A percentile compares a stretch with the other conserved stretches of the same genome.
Conservation (phyloP, 2,113 vertebrate species). For the Brachyhypopomus occidentalis region DNA sequence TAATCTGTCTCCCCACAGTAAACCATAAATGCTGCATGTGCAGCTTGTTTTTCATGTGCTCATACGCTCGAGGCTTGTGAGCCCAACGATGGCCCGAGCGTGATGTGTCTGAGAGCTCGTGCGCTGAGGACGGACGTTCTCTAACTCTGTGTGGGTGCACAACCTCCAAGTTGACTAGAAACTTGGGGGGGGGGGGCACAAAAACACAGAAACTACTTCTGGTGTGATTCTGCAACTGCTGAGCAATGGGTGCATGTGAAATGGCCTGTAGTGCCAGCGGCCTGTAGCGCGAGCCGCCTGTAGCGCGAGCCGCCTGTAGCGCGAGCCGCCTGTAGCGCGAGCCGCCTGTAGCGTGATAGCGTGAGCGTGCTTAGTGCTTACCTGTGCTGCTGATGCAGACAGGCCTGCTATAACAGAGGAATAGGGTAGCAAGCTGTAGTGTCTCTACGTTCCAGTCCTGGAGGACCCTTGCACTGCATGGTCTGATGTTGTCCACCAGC, state of each 20-base stretch:
- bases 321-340: no score
- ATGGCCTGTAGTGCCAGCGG: no score
- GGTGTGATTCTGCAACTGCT: not conserved
- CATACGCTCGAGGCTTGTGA: slow-evolving; percentile 2
- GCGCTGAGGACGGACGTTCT: not conserved
- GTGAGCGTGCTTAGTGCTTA: no score
- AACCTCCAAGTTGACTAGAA: slow-evolving; percentile 7
- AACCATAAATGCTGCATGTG: slow-evolving; percentile 38
- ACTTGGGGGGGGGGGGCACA: not conserved
- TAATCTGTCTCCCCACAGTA: slow-evolving; percentile 35
- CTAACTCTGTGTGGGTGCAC: slow-evolving; percentile 20
- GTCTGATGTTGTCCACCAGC: not conserved
- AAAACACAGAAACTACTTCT: not conserved
- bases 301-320: no score
- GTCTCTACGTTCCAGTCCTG: no score
- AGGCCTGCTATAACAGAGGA: no score
- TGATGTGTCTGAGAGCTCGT: slow-evolving; percentile 10
- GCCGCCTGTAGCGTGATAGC: no score
- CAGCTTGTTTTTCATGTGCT: slow-evolving; percentile 13
- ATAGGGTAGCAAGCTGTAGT: no score
- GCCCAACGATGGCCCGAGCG: slow-evolving; percentile 20
- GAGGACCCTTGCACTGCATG: no score
- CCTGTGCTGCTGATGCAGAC: no score
- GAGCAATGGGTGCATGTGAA: slow-evolving; percentile 13
- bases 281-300: no score